Evolutionary conservation across 2,888 invertebrate genomes (phyloP), one percentile per base, ranked within the genome.

Genomic region (Pocota personata): DNA sequence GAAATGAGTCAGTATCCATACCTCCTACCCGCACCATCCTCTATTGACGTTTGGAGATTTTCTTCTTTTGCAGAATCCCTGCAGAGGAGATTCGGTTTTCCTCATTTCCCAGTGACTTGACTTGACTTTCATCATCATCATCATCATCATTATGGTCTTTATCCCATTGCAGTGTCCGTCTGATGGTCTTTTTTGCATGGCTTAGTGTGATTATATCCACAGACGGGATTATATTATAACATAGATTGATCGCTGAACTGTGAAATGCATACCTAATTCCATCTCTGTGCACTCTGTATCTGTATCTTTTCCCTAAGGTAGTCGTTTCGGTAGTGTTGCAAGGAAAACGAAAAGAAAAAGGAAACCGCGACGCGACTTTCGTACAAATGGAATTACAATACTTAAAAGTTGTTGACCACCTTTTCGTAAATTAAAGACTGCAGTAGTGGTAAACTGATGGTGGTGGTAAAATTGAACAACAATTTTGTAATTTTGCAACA

Each of bases 211-310:
- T 82, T 82, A 82, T 82, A 82, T 27, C 72, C 72, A 30, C 58
- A 64, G 71, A 35, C 35, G 52, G 82, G 82, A 86, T 86, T 86
- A 86, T 82, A 86, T 86, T 86, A 86, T 82, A 86, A 60, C 86
- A 77, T 67, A 82, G 86, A 86, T 86, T 86, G 82, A 86, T 86
- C 86, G 82, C 72, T 86, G 82, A 86, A 86, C 86, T 86, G 86
- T 82, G 86, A 86, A 86, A 86, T 86, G 82, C 86, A 86, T 86
- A 82, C 71, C 86, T 82, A 86, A 86, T 86, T 76, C 69, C 76
- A 71, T 80, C 19, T 69, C 10, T 30, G 19, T 52, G 19, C 24
- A n/a, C 16, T 3, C 37, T 46, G 43, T 60, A 67, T 50, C 24
- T 64, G 71, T 78, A 58, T 71, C 64, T 72, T 71, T 62, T 67